Evolutionary conservation across 2,888 invertebrate genomes (phyloP).

Genomic region (Drosophila suboccidentalis): DNA sequence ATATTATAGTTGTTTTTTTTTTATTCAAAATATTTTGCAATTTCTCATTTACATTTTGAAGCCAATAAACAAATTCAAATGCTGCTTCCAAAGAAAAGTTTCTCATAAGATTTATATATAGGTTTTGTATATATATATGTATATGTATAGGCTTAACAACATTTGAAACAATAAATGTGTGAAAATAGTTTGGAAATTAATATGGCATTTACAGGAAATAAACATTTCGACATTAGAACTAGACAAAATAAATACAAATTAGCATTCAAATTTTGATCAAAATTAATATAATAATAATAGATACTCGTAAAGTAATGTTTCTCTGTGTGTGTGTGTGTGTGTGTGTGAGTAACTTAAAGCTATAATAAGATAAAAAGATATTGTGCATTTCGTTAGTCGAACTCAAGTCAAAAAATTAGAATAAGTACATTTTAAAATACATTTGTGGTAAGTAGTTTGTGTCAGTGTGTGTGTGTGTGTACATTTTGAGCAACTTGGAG

Average conservation of each 20-base stretch:
- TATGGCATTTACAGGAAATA: conserved; percentile 52
- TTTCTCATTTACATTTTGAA: conserved; percentile 67
- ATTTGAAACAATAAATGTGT: conserved; percentile 41
- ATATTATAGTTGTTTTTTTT: conserved; percentile 29
- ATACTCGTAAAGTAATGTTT: conserved; percentile 22
- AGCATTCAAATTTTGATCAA: conserved; percentile 47
- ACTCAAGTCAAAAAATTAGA: conserved; percentile 60
- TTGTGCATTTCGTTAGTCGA: conserved; percentile 63
- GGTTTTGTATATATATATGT: conserved; percentile 3
- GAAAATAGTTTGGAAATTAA: conserved; percentile 34
- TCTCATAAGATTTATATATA: conserved; percentile 9
- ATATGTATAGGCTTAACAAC: conserved; percentile 30
- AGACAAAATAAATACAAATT: conserved; percentile 72
- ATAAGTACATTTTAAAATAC: conserved; percentile 65
- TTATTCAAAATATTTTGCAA: conserved; percentile 76
- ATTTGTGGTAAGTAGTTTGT: conserved; percentile 68
- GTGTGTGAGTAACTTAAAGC: conserved; percentile 55
- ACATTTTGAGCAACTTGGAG: conserved; percentile 77
- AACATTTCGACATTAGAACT: conserved; percentile 41
- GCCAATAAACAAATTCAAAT: conserved; percentile 39
- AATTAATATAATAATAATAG: conserved; percentile 40
- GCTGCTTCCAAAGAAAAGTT: conserved; percentile 27
- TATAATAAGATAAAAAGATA: conserved; percentile 51
- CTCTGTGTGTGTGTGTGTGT: conserved; percentile 24
- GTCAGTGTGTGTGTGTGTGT: conserved; percentile 36